Evolutionary conservation across 2,797 vertebrate genomes (phyloP).

Genomic region (Falco columbarius): DNA sequence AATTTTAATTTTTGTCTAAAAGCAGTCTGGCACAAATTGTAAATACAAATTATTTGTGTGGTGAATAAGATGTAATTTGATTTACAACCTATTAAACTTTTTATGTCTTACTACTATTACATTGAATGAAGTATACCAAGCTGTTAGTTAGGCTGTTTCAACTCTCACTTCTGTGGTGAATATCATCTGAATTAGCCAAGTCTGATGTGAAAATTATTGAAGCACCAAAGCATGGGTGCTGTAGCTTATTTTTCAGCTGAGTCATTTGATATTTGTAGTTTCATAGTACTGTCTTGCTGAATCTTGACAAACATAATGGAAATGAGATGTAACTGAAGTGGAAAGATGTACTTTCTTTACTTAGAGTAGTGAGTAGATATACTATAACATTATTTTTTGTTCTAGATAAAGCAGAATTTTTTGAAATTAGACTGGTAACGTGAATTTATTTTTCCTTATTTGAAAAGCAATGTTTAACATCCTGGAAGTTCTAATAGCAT

Average conservation of each 20-base stretch:
- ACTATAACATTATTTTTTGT: background rate
- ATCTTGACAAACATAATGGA: background rate
- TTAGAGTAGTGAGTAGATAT: background rate
- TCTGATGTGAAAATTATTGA: background rate
- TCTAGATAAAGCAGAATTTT: background rate
- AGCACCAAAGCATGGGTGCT: background rate
- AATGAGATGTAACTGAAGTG: background rate
- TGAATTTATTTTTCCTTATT: background rate
- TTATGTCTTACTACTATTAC: background rate
- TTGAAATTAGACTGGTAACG: background rate
- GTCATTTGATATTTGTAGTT: background rate
- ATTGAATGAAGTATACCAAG: background rate
- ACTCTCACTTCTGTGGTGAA: background rate
- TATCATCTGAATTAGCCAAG: background rate
- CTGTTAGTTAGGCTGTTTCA: background rate
- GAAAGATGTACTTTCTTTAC: background rate
- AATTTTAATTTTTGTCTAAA: background rate
- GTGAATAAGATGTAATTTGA: background rate
- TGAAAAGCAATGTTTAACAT: background rate
- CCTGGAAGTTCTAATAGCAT: background rate
- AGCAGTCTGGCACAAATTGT: background rate
- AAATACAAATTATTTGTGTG: background rate
- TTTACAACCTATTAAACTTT: background rate
- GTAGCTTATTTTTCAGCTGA: background rate
- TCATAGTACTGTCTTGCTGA: background rate